Evolutionary conservation across 2,797 vertebrate species (phyloP), one percentile per base, ranked within the genome.

Genomic region (Chaetodon trifasciatus): DNA sequence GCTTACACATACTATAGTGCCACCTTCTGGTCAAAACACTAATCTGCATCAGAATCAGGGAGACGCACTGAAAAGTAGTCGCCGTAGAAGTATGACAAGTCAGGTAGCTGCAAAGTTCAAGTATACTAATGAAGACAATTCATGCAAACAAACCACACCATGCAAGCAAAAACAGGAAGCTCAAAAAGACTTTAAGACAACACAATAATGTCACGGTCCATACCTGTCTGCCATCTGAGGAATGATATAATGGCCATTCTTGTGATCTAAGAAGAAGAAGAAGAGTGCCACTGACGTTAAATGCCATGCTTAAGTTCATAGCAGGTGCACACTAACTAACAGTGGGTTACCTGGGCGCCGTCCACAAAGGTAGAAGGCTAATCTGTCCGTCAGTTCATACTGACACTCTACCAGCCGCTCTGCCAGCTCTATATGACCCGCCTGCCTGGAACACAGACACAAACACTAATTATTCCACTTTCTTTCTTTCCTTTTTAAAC

Each of bases 181-280:
- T 46, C 5, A 63, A 21, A 50, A 17, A n/a, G 6, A n/a, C 4
- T 17, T 37, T 32, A 13, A 76, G 1, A 73, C 17, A 78, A 50
- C 67, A 46, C 3, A 23, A 71, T 12, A 21, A 75, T 35, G 8
- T 63, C 46, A 81, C 19, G 70, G 47, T 74, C 72, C 86, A 66
- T 94, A 99, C 98, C 98, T 99, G 96, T 99, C 98, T 21, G 98
- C 98, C 98, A 99, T 99, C 90, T 99, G 98, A 13, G 98, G 98
- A 93, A 99, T 99, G 94, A 99, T 99, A 91, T 99, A 99, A 96
- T 99, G 98, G 58, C 98, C 98, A n/a, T 99, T 99, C 96, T 99
- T 99, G 95, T 99, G 98, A 96, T 99, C 98, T 99, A 50, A 66
- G 62, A n/a, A 62, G 44, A 35, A 64, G 19, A 53, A 60, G 5